Evolutionary conservation across 2,113 vertebrate species (phyloP), one percentile per base, ranked within the genome.

Genomic region (Centropristis striata): DNA sequence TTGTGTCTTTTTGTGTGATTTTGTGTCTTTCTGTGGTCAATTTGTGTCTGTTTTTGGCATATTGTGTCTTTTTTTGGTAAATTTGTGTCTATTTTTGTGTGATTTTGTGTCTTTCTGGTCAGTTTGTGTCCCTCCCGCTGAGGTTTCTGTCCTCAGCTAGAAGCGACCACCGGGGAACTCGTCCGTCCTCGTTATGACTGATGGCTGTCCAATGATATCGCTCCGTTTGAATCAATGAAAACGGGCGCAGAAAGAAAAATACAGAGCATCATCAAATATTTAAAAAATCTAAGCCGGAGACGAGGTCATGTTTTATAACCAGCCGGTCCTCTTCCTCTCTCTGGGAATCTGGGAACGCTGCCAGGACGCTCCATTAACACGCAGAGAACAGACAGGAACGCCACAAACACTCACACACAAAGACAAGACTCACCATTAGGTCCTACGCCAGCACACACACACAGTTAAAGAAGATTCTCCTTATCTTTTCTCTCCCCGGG

Each of bases 251-350:
- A 25, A 28, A 83, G 61, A 84, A 87, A 88, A 90, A 84, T 61
- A 63, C 59, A 47, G 58, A 1, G 83, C 57, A 71, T 90, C 83
- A 88, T 92, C 78, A 88, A 86, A 90, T 85, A 88, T 88, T 87
- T n/a, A n/a, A n/a, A n/a, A n/a, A 68, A 90, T 58, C 79, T 46
- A 61, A 27, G 71, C 55, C 58, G 50, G 71, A 86, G 71, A 72
- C 81, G 81, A 88, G 87, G 87, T 91, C 66, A 23, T 78, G 75
- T 84, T 90, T 89, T 70, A 84, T 71, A 80, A 81, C 4, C 81
- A 71, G 51, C 47, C 20, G 6, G 78, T 81, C 32, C 55, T 63
- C 36, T 65, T n/a, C 18, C 59, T 27, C 61, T 85, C 71, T 71
- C 36, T 76, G 83, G 79, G 44, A 86, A 70, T 71, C 79, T 85